Base-by-base conservation (phyloP, 1,140 invertebrate genomes). In the Cydia amplana region DNA sequence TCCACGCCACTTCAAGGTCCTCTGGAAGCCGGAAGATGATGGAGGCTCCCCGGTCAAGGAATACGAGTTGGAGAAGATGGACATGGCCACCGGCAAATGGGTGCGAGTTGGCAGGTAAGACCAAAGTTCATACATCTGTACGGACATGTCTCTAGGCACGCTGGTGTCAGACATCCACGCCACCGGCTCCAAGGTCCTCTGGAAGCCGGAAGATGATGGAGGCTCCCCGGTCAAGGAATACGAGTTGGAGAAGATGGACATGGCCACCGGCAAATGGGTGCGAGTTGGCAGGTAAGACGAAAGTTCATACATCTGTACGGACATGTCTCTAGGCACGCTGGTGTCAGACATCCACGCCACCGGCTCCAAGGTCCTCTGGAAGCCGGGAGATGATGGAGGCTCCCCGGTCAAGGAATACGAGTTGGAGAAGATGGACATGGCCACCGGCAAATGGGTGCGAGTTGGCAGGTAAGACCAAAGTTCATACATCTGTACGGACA, bases 201-300 rank as follows among this genome's bases (percentile, higher is more conserved):
- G 98, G 86, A 97, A 97, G 84, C 97, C 98, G 2, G 96, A 98
- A 79, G 97, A 98, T 88, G 98, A 99, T 88, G 98, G 98, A 78
- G 98, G 98, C 49, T 94, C 95, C 51, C 98, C 98, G 0, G 97
- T 99, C 83, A 97, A 97, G 85, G 97, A 98, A 88, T 99, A 99
- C 85, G 97, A 98, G 90, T 95, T 99, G 74, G 98, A 99, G 89
- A 99, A 99, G 91, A 96, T 98, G 94, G 98, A 99, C 89, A 93
- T 96, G n/a, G 95, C 96, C n/a, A 98, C 97, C 16, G 97, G 97
- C 70, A 97, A 97, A 88, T 98, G 97, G 97, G 95, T 97, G 20
- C 94, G 97, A n/a, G 96, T 97, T 83, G 97, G 97, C 46, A 87
- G 94, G 93, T 93, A 49, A 80, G 82, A 74, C 6, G n/a, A n/a